Base-by-base conservation (phyloP, 2,888 invertebrate genomes). In the Eulithis prunata region DNA sequence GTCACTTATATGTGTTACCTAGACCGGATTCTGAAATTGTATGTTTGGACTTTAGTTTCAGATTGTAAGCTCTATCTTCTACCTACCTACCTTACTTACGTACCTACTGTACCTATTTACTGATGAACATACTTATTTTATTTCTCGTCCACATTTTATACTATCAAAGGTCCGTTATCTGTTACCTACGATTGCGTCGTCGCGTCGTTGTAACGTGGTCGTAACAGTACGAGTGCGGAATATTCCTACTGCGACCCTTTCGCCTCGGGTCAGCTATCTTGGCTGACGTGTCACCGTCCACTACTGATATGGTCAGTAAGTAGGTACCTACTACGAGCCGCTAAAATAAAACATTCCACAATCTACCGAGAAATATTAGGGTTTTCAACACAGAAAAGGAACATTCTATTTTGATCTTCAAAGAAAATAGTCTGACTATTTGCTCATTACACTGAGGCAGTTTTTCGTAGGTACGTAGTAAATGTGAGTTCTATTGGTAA, bases 221-320 rank as follows among this genome's bases (percentile, higher is more conserved):
- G 38, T 43, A 43, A 43, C 8, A 38, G 38, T 38, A 21, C 7
- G 21, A 57, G 56, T 62, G 51, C 58, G 68, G 68, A 68, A 68
- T 64, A 64, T 68, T 64, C 12, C 68, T 54, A 64, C 53, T 54
- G 13, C 55, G 64, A 68, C 68, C 67, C 64, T 32, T 21, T 4
- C 2, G 32, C 32, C 32, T 32, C 54, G 51, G 63, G 59, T 59
- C 62, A 57, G 45, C 41, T 51, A 64, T 60, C 59, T 38, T 32
- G 32, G 64, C 46, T 65, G 65, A 61, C 68, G 61, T 64, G 68
- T 54, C 56, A 56, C 38, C 38, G 43, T 55, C 46, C 46, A 36
- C 38, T 54, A 36, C 53, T 41, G 66, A 66, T 63, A 60, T 47
- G 45, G 46, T 55, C 54, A 49, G n/a, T 4, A 45, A 41, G 8